Evolutionary conservation across 2,113 vertebrate genomes (phyloP).

Genomic region (Vombatus ursinus): DNA sequence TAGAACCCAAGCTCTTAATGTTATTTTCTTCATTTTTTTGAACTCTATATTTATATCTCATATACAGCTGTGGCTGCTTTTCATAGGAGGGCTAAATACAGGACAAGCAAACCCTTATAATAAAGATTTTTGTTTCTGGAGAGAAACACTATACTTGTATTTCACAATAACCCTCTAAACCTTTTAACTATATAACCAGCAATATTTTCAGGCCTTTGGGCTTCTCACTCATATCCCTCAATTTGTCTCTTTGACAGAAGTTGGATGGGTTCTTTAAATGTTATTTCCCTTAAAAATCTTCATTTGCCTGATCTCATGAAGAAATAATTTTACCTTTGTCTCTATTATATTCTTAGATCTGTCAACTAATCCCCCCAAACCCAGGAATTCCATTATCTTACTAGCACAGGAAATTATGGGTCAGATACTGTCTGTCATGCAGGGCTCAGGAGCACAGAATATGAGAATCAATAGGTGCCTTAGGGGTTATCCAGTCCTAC

Average conservation of each 20-base stretch:
- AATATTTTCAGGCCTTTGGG: constrained; percentile 33
- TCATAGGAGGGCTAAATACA: background rate
- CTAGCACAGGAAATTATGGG: constrained; percentile 9
- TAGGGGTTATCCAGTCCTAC: background rate
- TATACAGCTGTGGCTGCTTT: constrained; percentile 49
- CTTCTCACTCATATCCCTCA: constrained; percentile 24
- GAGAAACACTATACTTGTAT: constrained; percentile 34
- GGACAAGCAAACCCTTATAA: constrained; percentile 41
- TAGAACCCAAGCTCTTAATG: constrained; percentile 40
- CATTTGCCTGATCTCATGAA: constrained; percentile 41
- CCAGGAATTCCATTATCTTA: constrained; percentile 8
- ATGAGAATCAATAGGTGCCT: background rate
- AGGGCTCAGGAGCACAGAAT: background rate
- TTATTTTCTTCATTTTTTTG: constrained; percentile 46
- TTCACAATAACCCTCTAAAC: constrained; percentile 13
- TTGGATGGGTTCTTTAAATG: constrained; percentile 32
- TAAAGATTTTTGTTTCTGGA: constrained; percentile 50
- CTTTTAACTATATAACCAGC: background rate
- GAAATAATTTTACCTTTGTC: background rate
- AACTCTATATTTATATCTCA: constrained; percentile 46
- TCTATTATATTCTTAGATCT: background rate
- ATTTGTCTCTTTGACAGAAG: constrained; percentile 33
- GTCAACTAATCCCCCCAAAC: constrained; percentile 22
- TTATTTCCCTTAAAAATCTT: constrained; percentile 40
- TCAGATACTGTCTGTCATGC: background rate